Percentiles rank a stretch among this genome's conserved stretches.
Conservation (phyloP, 2,113 vertebrate genomes). For the Scomber japonicus region DNA sequence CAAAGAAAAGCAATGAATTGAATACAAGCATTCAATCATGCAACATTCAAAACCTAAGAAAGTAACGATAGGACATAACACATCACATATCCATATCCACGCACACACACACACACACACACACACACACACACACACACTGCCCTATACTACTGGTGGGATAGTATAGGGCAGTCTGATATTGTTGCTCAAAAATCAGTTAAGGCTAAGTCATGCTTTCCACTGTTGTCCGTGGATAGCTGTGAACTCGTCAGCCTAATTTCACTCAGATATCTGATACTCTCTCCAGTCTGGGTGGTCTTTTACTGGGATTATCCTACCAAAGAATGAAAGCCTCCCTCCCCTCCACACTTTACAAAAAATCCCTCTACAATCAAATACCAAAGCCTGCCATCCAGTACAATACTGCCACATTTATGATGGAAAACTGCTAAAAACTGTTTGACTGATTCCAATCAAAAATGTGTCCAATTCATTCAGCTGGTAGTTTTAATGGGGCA, state of each 20-base stretch:
- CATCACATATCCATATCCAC: too few species aligned
- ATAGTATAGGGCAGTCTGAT: neutral
- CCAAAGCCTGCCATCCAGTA: neutral
- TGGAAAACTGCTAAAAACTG: neutral
- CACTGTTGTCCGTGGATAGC: too few species aligned
- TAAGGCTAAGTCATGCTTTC: too few species aligned
- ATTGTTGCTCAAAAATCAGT: neutral
- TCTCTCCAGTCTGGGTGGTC: neutral
- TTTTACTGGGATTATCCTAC: constrained; percentile 9
- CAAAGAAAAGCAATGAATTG: too few species aligned
- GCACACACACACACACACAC: too few species aligned
- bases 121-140: too few species aligned
- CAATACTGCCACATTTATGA: neutral
- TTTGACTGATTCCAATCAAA: neutral
- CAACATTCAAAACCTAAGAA: too few species aligned
- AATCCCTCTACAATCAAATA: neutral
- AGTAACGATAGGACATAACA: too few species aligned
- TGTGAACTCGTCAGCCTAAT: too few species aligned
- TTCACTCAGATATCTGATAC: neutral
- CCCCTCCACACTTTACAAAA: neutral
- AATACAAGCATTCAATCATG: too few species aligned
- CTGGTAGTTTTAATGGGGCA: constrained; percentile 22
- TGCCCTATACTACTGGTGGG: too few species aligned
- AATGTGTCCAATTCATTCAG: constrained; percentile 20
- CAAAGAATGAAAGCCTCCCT: neutral